These are phyloP conservation scores for Lepus oiostolus DNA, from an alignment of 2,797 vertebrate genomes.

Conservation along the genomic window DNA sequence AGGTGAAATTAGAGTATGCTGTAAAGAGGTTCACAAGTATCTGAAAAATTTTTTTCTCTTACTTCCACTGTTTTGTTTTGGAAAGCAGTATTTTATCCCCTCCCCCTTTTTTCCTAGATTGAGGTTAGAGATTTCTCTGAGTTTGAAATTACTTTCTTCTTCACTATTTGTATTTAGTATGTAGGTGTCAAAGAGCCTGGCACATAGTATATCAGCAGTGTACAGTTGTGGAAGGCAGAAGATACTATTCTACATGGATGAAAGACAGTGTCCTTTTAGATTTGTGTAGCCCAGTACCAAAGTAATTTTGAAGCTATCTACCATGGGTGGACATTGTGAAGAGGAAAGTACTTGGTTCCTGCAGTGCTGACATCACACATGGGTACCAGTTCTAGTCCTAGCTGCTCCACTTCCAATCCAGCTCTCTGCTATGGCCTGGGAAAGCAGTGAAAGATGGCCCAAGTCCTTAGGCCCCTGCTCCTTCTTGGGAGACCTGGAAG, in stretches of 20 bases:
- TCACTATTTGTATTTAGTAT: slow-evolving; percentile 35
- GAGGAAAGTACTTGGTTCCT: neutral
- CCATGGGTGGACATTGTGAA: neutral
- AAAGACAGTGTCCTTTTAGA: slow-evolving; percentile 18
- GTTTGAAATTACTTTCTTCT: slow-evolving; percentile 56
- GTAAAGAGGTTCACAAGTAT: slow-evolving; percentile 46
- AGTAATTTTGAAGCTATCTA: slow-evolving; percentile 12
- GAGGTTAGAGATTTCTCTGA: slow-evolving; percentile 28
- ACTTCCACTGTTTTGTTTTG: slow-evolving; percentile 21
- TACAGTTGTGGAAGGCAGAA: neutral
- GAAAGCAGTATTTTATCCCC: slow-evolving; percentile 6
- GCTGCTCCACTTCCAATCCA: too few species aligned
- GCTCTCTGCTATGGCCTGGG: too few species aligned
- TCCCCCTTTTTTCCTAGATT: neutral
- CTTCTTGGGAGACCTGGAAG: too few species aligned
- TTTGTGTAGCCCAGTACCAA: slow-evolving; percentile 6
- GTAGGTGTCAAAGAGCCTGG: neutral
- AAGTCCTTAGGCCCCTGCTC: too few species aligned
- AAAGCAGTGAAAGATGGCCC: too few species aligned
- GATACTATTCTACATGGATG: neutral
- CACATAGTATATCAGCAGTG: neutral
- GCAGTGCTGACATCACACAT: too few species aligned
- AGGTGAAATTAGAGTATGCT: slow-evolving; percentile 56
- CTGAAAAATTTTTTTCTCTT: slow-evolving; percentile 26
- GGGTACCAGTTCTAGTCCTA: too few species aligned